Evolutionary conservation across 2,113 vertebrate species (phyloP).

Genomic region (Meles meles): DNA sequence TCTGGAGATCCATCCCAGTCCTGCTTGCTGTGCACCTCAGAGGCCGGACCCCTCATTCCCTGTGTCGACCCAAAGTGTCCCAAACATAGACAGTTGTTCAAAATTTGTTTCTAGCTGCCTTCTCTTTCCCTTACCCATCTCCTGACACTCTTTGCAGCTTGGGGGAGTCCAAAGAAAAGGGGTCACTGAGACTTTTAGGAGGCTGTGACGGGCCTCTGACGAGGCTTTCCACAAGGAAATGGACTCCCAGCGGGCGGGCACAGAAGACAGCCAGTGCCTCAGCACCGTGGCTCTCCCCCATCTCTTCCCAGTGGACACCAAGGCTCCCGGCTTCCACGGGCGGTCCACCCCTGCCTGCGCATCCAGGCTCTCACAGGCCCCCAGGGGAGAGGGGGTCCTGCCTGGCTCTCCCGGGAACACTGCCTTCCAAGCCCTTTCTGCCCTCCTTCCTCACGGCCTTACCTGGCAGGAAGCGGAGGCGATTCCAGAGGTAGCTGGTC

Average conservation of each 20-base stretch:
- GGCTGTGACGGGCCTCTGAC: not conserved
- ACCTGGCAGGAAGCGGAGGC: not conserved
- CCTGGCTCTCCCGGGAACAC: not conserved
- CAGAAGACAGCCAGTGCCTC: not conserved
- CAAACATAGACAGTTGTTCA: not conserved
- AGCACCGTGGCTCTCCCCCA: not conserved
- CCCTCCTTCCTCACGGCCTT: not conserved
- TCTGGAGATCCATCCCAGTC: no score
- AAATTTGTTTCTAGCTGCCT: not conserved
- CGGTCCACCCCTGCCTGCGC: rapidly evolving
- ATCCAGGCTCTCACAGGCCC: not conserved
- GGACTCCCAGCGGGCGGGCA: not conserved
- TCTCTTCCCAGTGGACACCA: not conserved
- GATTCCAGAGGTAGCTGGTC: not conserved
- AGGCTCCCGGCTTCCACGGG: not conserved
- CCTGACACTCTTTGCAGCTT: not conserved
- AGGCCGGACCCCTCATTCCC: not conserved
- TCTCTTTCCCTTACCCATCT: not conserved
- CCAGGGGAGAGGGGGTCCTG: not conserved
- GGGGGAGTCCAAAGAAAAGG: not conserved
- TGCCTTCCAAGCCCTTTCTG: not conserved
- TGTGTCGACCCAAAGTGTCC: not conserved
- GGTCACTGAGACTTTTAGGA: no score
- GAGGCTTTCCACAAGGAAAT: not conserved
- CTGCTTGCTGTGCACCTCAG: not conserved